A percentile compares a stretch with the other conserved stretches of the same genome.
These are phyloP conservation scores for Apamea crenata DNA, from an alignment of 2,888 invertebrate species.

Conservation along the genomic window DNA sequence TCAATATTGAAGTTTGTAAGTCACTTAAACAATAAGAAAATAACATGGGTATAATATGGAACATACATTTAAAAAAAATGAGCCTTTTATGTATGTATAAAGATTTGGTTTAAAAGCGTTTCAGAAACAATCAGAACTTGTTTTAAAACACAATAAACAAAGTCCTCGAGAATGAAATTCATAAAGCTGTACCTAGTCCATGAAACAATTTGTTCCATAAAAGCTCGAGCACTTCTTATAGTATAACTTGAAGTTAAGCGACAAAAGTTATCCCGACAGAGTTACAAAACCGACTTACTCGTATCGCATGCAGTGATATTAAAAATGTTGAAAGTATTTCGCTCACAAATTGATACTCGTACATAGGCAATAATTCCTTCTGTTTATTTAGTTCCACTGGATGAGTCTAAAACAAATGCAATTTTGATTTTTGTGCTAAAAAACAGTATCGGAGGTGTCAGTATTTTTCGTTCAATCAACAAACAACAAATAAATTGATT, in stretches of 20 bases:
- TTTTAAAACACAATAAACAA: background rate
- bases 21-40: background rate
- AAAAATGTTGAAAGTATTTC: conserved; percentile 49
- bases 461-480: background rate
- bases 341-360: conserved; percentile 1
- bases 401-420: background rate
- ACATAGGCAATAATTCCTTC: background rate
- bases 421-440: background rate
- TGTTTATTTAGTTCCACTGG: background rate
- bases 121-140: background rate
- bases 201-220: conserved; percentile 38
- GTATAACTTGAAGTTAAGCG: conserved; percentile 35
- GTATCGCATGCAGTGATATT: conserved; percentile 57
- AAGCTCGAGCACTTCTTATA: conserved; percentile 19
- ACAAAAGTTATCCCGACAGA: conserved; percentile 30
- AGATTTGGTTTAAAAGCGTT: background rate
- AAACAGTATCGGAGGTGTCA: background rate
- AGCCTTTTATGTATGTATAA: background rate
- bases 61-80: background rate
- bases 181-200: conserved; percentile 17
- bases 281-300: conserved; percentile 52
- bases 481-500: background rate
- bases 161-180: background rate
- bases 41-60: background rate
- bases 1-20: background rate